Evolutionary conservation across 2,113 vertebrate species (phyloP), one percentile per base, ranked within the genome.

Genomic region (Ceyx cyanopectus): DNA sequence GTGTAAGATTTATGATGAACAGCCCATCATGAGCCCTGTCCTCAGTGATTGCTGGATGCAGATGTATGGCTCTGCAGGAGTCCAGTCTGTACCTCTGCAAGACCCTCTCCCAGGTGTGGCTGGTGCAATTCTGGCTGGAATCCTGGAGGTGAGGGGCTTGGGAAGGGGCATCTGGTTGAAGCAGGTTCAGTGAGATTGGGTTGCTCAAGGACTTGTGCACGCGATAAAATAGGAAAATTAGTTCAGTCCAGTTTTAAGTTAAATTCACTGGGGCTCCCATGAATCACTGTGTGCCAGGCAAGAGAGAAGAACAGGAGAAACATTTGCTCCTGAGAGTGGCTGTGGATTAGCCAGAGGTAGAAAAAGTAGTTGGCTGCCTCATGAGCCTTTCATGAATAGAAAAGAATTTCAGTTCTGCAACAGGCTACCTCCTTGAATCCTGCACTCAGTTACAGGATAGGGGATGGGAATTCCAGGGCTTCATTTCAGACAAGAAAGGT

Each of bases 291-390:
- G 8, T n/a, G 68, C 24, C 66, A 68, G 37, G 26, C 14, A n/a
- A 58, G 14, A 78, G 32, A 34, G 85, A 63, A 60, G 54, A 32
- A 48, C 41, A 11, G 61, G 26, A 81, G 48, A 68, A 94, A 53
- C 17, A 32, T 50, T 77, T 61, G 24, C 70, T 92, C 14, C 6
- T 81, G 63, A 68, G 29, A 69, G 45, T 4, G 30, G 45, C 53
- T 82, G 34, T 26, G 24, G 79, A 79, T 75, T 40, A 89, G 57
- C 34, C 57, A 63, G 11, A 8, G 23, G 53, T 21, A 78, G 23
- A 78, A 83, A 85, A 94, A 82, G 61, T 11, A 72, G 54, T 78
- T 69, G 75, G 34, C 46, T 82, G 37, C n/a, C 20, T 82, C 62
- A 32, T 16, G 46, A 90, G 57, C 83, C 5, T 14, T 85, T 51